These are phyloP conservation scores for Dermochelys coriacea DNA, from an alignment of 2,797 vertebrate species.

Conservation along the genomic window DNA sequence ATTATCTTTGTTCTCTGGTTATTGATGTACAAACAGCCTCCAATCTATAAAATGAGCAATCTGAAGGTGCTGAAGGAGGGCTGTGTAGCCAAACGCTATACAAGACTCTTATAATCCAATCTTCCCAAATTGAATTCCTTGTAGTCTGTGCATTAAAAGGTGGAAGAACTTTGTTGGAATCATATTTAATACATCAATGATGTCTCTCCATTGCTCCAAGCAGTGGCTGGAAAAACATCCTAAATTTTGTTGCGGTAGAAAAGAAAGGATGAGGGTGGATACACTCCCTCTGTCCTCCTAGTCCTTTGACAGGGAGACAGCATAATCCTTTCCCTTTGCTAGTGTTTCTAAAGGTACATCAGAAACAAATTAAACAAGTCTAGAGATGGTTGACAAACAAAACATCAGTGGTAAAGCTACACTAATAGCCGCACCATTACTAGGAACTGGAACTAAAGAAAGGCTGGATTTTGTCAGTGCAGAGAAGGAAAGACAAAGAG, in stretches of 20 bases:
- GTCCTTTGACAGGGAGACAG: too few species aligned
- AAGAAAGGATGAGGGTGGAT: background rate
- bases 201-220: background rate
- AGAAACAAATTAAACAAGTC: background rate
- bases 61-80: background rate
- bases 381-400: background rate
- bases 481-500: too few species aligned
- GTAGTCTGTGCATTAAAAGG: background rate
- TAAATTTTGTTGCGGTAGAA: background rate
- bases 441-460: too few species aligned
- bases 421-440: background rate
- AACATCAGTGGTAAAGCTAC: background rate
- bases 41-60: background rate
- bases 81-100: background rate
- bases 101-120: background rate
- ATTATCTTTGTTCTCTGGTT: background rate
- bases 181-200: background rate
- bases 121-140: background rate
- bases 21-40: background rate
- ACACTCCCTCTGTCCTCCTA: background rate
- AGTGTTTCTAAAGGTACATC: background rate
- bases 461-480: too few species aligned
- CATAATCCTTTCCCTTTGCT: background rate
- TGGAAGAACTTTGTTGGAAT: background rate
- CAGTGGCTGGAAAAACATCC: background rate